These are phyloP conservation scores for Neocrepidodera transversa DNA, from an alignment of 2,888 invertebrate species.

Conservation along the genomic window DNA sequence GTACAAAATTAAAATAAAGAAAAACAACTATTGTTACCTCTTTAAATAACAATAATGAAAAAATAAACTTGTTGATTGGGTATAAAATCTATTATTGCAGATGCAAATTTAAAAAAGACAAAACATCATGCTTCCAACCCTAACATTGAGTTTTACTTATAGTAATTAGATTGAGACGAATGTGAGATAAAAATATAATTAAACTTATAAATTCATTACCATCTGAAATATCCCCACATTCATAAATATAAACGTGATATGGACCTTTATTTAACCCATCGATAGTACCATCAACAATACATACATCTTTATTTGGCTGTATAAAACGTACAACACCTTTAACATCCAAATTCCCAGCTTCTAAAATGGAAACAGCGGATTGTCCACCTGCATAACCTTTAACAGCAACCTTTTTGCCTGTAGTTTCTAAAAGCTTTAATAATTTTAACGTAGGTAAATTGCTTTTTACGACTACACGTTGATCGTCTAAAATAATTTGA, in stretches of 20 bases:
- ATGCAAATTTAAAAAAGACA: no score
- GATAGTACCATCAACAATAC: slow-evolving; percentile 83
- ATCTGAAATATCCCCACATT: slow-evolving; percentile 76
- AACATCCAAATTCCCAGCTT: slow-evolving; percentile 58
- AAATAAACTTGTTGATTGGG: no score
- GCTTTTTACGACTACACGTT: slow-evolving; percentile 75
- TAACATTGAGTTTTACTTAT: no score
- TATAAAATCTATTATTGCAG: no score
- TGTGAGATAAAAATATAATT: not conserved
- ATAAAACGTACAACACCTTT: slow-evolving; percentile 82
- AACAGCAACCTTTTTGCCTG: slow-evolving; percentile 77
- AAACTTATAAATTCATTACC: no score
- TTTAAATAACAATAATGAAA: no score
- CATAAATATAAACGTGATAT: slow-evolving; percentile 70
- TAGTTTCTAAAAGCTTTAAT: slow-evolving; percentile 61
- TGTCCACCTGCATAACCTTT: slow-evolving; percentile 78
- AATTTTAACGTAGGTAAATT: slow-evolving; percentile 67
- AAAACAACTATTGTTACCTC: no score
- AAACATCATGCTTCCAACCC: no score
- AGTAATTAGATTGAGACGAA: no score
- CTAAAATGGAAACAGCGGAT: slow-evolving; percentile 79
- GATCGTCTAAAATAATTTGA: slow-evolving; percentile 65
- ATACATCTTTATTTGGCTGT: slow-evolving; percentile 65
- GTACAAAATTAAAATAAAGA: no score
- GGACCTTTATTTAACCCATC: slow-evolving; percentile 76